Evolutionary conservation across 2,113 vertebrate genomes (phyloP).

Genomic region (Carassius gibelio): DNA sequence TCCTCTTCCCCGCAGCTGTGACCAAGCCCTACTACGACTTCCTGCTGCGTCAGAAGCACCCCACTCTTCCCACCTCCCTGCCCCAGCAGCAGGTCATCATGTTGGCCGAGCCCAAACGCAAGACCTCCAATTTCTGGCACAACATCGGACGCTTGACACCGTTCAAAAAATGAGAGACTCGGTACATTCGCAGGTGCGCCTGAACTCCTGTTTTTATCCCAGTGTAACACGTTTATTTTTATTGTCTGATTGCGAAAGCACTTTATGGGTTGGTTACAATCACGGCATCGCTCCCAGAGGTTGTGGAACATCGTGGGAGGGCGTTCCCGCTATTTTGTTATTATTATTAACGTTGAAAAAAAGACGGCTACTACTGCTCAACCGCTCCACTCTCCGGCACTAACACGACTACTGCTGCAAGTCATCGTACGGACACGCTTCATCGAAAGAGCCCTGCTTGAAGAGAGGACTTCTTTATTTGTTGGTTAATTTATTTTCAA

Average conservation of each 20-base stretch:
- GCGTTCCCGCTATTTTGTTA: slow-evolving; percentile 39
- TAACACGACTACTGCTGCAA: slow-evolving; percentile 65
- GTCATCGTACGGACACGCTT: slow-evolving; percentile 56
- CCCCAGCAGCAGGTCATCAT: slow-evolving; percentile 92
- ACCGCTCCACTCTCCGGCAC: slow-evolving; percentile 55
- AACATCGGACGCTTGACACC: slow-evolving; percentile 92
- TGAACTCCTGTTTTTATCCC: slow-evolving; percentile 65
- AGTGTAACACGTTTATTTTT: slow-evolving; percentile 49
- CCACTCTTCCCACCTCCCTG: slow-evolving; percentile 79
- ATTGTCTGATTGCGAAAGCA: slow-evolving; percentile 77
- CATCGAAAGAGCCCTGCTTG: slow-evolving; percentile 57
- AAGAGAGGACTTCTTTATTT: slow-evolving; percentile 51
- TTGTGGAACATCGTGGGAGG: slow-evolving; percentile 43
- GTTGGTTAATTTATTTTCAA: slow-evolving; percentile 56
- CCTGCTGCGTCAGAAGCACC: slow-evolving; percentile 89
- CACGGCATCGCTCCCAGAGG: slow-evolving; percentile 66
- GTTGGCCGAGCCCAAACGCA: slow-evolving; percentile 92
- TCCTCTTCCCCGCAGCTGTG: slow-evolving; percentile 68
- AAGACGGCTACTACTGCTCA: slow-evolving; percentile 51
- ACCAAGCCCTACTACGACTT: slow-evolving; percentile 90
- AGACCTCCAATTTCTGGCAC: slow-evolving; percentile 96
- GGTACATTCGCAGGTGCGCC: slow-evolving; percentile 64
- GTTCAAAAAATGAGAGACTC: slow-evolving; percentile 83
- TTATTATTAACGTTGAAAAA: slow-evolving; percentile 32
- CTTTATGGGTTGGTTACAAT: slow-evolving; percentile 79